Base-by-base conservation (phyloP, 1,140 invertebrate genomes). In the Pinna nobilis region DNA sequence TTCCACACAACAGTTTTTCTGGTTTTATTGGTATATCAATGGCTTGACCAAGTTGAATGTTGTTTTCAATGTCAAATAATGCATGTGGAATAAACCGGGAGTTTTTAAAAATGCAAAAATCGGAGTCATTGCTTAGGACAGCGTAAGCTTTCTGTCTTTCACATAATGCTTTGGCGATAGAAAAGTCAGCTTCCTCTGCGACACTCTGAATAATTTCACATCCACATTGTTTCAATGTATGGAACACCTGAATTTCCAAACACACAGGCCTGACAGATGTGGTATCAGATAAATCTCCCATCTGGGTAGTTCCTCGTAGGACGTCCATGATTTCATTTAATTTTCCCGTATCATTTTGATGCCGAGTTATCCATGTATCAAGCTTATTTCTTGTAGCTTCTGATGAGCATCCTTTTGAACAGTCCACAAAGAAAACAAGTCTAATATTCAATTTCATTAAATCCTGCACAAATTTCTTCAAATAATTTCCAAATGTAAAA, bases 51-150 rank as follows among this genome's bases (percentile, higher is more conserved):
- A 87, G 71, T 11, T 74, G 61, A 11, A 88, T 60, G 33, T 85
- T 79, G 67, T 82, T 80, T 6, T 81, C 28, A n/a, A 85, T 65
- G 61, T 88, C 87, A 81, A 87, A 88, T 39, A 83, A 60, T 39
- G 82, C 63, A 61, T 74, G 37, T 9, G 84, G 81, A 53, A 88
- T 85, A 50, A 86, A 81, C 15, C 68, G 60, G 66, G 80, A 72
- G 63, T 84, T 65, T 61, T 75, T 76, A 70, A 88, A 86, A 49
- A 87, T 77, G 70, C 82, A 86, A 57, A 88, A 88, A 61, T 88
- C 87, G 15, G 86, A 83, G 67, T 88, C 87, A 66, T 86, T 85
- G 53, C 83, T 84, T n/a, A 88, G 61, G 30, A 88, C 72, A 25
- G 82, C 83, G 74, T 73, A 86, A 7, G 86, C 87, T 41, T 83